Evolutionary conservation across 2,113 vertebrate species (phyloP).

Genomic region (Coptodon bakossiorum): DNA sequence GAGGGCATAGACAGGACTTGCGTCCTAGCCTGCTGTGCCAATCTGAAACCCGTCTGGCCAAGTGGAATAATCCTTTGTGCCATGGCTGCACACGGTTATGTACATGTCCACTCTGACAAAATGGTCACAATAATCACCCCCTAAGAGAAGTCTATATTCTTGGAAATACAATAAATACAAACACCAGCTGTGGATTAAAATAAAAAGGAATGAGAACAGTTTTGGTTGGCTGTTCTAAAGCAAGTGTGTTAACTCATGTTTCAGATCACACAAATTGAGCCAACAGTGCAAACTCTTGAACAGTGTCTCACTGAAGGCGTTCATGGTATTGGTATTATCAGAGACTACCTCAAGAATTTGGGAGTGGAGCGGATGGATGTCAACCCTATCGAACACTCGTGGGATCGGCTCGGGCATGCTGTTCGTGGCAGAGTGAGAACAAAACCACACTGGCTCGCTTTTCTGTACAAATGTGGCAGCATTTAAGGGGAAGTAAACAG

Average conservation of each 20-base stretch:
- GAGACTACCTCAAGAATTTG: neutral
- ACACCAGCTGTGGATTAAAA: neutral
- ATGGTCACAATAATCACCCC: neutral
- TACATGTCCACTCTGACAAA: neutral
- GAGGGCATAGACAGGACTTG: constrained; percentile 15
- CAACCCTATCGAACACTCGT: neutral
- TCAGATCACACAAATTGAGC: neutral
- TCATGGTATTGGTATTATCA: neutral
- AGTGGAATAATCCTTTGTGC: constrained; percentile 53
- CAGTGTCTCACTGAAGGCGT: neutral
- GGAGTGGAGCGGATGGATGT: neutral
- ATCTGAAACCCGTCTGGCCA: constrained; percentile 48
- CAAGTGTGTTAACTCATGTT: neutral
- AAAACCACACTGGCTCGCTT: neutral
- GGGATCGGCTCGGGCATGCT: neutral
- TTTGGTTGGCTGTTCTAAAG: neutral
- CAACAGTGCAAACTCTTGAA: neutral
- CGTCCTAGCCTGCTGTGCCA: constrained; percentile 39
- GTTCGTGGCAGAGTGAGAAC: neutral
- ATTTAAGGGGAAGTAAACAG: neutral
- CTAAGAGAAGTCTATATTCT: neutral
- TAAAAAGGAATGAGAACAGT: neutral
- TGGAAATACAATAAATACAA: neutral
- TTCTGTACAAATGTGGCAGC: neutral
- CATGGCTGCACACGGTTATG: constrained; percentile 6